phyloP scores from a whole-genome alignment of 2,797 vertebrate species.

The Delichon dasypus region DNA sequence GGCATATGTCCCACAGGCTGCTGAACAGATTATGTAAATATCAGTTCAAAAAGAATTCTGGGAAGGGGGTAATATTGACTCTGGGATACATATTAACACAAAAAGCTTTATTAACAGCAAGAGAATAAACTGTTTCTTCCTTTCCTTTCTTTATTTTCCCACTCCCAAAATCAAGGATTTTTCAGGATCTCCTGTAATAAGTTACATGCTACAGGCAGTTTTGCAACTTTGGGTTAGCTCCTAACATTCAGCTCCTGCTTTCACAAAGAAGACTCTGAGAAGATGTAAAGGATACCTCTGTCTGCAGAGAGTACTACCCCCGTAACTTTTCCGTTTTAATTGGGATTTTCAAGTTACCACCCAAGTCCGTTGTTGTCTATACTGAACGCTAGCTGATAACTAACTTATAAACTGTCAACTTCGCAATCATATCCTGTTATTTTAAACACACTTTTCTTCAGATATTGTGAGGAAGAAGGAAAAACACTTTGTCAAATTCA shows the following conservation, averaged over 20 bases:
- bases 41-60: neutral
- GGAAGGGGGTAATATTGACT: neutral
- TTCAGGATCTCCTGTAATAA: neutral
- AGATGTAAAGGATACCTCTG: neutral
- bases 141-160: neutral
- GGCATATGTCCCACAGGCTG: neutral
- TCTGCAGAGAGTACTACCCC: neutral
- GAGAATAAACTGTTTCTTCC: neutral
- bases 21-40: neutral
- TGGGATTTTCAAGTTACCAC: neutral
- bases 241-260: neutral
- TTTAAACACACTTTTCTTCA: neutral
- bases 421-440: neutral
- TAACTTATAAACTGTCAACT: neutral
- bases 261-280: neutral
- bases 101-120: neutral
- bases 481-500: neutral
- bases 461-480: neutral
- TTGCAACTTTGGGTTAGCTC: neutral
- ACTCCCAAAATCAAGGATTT: neutral
- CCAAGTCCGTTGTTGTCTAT: neutral
- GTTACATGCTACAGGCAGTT: neutral
- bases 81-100: neutral
- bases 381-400: neutral
- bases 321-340: neutral